A percentile compares a stretch with the other conserved stretches of the same genome.
Conservation (phyloP, 92 coral and sea anemone species). For the Hydrozoanthus gracilis region DNA sequence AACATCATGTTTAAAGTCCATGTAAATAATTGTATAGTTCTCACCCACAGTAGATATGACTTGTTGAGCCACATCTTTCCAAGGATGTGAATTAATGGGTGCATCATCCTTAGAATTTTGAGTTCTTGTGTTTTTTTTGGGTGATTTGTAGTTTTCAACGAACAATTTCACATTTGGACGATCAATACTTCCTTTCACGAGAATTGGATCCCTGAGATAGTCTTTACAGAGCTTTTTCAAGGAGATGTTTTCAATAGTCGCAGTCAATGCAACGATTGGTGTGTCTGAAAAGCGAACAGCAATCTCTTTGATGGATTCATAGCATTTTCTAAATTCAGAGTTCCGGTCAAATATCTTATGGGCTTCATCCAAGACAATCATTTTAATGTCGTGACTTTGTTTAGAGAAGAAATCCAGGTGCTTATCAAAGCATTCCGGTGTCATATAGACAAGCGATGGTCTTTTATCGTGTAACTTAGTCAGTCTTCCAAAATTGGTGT, state of each 20-base stretch:
- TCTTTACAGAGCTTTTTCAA: neutral
- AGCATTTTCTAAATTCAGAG: conserved; percentile 30
- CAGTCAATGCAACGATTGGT: neutral
- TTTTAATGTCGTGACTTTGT: conserved; percentile 5
- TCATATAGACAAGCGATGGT: conserved; percentile 23
- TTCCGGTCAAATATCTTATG: conserved; percentile 45
- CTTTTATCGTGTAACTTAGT: neutral
- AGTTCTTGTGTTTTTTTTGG: neutral
- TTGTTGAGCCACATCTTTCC: conserved; percentile 7
- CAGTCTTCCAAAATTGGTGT: neutral
- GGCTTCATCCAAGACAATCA: conserved; percentile 44
- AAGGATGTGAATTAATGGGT: neutral
- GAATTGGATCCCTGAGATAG: neutral
- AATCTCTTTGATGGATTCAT: neutral
- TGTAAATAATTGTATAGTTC: conserved; percentile 44
- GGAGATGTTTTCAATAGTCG: neutral
- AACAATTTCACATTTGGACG: neutral
- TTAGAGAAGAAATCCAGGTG: conserved; percentile 8
- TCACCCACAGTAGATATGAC: neutral
- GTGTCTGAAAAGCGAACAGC: neutral
- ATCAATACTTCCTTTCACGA: conserved; percentile 4
- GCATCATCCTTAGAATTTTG: neutral
- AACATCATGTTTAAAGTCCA: conserved; percentile 47
- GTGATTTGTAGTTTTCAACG: neutral
- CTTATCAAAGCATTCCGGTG: conserved; percentile 15